These are phyloP conservation scores for Pelvicachromis taeniatus DNA, from an alignment of 2,113 vertebrate genomes.

Conservation along the genomic window DNA sequence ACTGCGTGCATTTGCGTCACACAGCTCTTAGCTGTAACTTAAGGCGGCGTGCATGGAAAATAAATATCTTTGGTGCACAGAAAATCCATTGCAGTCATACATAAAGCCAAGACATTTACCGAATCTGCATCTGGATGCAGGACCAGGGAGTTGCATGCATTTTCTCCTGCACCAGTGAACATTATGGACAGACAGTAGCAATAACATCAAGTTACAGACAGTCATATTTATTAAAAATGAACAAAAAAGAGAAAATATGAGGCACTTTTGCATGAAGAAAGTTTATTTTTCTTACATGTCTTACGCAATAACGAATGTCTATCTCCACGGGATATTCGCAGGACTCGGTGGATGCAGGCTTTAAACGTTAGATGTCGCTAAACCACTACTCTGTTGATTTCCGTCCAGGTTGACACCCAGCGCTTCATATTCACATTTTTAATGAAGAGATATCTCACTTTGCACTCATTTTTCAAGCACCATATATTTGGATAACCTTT, in stretches of 20 bases:
- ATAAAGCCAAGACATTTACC: neutral
- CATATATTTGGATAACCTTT: neutral
- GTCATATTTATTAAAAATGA: neutral
- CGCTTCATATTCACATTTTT: neutral
- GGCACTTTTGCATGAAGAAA: neutral
- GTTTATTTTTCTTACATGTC: neutral
- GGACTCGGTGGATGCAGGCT: neutral
- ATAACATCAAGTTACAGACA: neutral
- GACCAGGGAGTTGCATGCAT: neutral
- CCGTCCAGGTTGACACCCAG: neutral
- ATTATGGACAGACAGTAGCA: neutral
- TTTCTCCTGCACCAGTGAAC: neutral
- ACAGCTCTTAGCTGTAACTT: neutral
- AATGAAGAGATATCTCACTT: neutral
- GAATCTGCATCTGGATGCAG: neutral
- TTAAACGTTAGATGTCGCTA: constrained; percentile 27
- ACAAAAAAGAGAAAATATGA: neutral
- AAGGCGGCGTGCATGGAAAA: neutral
- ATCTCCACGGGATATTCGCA: neutral
- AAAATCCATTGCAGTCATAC: neutral
- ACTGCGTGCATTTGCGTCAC: neutral
- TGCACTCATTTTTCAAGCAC: neutral
- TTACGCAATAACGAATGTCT: neutral
- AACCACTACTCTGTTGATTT: neutral
- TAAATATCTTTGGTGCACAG: neutral